phyloP scores from a whole-genome alignment of 2,888 invertebrate genomes.

The Mesorhabditis sp. region DNA sequence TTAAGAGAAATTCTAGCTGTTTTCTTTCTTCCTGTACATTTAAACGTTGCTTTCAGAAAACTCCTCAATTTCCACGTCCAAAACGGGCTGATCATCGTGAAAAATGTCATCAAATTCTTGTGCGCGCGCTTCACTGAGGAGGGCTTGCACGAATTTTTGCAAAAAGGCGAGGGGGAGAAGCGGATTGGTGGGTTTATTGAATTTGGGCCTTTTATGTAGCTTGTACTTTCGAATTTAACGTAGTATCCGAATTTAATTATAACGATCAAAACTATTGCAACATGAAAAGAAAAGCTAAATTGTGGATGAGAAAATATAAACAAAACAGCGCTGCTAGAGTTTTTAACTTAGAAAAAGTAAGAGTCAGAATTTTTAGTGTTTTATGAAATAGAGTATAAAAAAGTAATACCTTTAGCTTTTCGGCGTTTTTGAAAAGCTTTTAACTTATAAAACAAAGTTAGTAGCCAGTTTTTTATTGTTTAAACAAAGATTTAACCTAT shows the following conservation, averaged over 20 bases:
- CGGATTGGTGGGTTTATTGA: constrained; percentile 5
- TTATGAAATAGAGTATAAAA: too few species aligned
- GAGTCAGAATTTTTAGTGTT: too few species aligned
- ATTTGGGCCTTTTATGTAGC: not conserved
- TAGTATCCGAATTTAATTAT: not conserved
- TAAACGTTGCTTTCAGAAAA: constrained; percentile 62
- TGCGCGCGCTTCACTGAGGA: constrained; percentile 83
- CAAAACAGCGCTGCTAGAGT: not conserved
- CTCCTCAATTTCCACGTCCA: constrained; percentile 87
- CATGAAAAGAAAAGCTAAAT: not conserved
- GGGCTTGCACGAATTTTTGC: constrained; percentile 67
- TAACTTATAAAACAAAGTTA: too few species aligned
- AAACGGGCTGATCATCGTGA: constrained; percentile 84
- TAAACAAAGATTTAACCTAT: too few species aligned
- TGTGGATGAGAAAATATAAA: constrained; percentile 11
- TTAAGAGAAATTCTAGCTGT: too few species aligned
- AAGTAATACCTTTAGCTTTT: too few species aligned
- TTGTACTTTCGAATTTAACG: not conserved
- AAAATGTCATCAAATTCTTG: constrained; percentile 77
- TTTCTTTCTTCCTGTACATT: too few species aligned
- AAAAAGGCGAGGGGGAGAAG: constrained; percentile 17
- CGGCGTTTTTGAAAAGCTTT: too few species aligned
- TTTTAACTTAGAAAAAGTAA: too few species aligned
- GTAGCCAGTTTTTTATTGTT: too few species aligned
- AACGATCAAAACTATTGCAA: not conserved